phyloP scores from a whole-genome alignment of 2,888 invertebrate species.

The Ectemnius lituratus region DNA sequence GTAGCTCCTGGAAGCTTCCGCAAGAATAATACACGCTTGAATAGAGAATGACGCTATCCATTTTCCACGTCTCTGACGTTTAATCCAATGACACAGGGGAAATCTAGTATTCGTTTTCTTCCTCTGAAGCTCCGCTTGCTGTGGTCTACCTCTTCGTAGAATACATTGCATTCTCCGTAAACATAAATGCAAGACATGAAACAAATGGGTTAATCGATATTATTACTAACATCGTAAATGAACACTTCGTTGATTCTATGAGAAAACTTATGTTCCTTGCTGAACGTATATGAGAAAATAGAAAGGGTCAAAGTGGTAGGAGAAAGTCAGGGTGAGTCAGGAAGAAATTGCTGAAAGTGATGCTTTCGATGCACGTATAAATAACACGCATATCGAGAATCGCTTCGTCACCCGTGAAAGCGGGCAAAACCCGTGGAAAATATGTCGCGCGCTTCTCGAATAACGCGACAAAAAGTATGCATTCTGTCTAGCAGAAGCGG shows the following conservation, averaged over 20 bases:
- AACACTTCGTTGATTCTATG: too few species aligned
- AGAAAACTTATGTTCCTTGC: too few species aligned
- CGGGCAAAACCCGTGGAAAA: slow-evolving; percentile 32
- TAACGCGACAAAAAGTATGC: slow-evolving; percentile 23
- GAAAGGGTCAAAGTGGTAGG: too few species aligned
- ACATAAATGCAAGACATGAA: background rate
- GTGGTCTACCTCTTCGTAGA: slow-evolving; percentile 10
- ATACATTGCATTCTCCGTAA: background rate
- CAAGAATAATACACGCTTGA: slow-evolving; percentile 48
- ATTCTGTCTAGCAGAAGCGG: slow-evolving; percentile 5
- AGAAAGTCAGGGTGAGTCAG: too few species aligned
- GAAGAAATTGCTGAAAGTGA: background rate
- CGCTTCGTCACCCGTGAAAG: slow-evolving; percentile 47
- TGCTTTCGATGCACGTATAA: slow-evolving; percentile 9
- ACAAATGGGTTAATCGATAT: too few species aligned
- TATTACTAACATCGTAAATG: too few species aligned
- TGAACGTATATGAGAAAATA: too few species aligned
- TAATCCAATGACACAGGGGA: slow-evolving; percentile 58
- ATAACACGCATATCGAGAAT: slow-evolving; percentile 37
- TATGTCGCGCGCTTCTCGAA: slow-evolving; percentile 31
- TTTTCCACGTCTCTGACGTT: slow-evolving; percentile 57
- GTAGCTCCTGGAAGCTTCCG: slow-evolving; percentile 49
- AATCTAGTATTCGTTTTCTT: slow-evolving; percentile 50
- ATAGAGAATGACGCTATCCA: slow-evolving; percentile 55
- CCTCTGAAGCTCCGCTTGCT: slow-evolving; percentile 33